phyloP scores from a whole-genome alignment of 2,113 vertebrate species.

The Heloderma charlesbogerti region DNA sequence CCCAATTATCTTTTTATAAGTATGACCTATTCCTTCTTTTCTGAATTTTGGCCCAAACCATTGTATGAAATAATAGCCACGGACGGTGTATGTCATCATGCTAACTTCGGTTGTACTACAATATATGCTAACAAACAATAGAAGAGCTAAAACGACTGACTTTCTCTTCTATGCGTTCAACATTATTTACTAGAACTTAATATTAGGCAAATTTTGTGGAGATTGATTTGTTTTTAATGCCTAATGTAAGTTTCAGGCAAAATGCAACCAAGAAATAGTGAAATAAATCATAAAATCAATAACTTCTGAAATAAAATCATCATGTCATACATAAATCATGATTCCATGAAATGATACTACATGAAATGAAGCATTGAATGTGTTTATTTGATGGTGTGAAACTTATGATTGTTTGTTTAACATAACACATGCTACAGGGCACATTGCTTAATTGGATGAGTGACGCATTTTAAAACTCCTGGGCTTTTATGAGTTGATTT shows the following conservation, averaged over 20 bases:
- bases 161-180: not conserved
- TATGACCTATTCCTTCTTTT: not conserved
- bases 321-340: slow-evolving; percentile 30
- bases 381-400: slow-evolving; percentile 16
- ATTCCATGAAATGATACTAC: slow-evolving; percentile 1
- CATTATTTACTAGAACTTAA: not conserved
- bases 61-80: not conserved
- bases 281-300: slow-evolving; percentile 27
- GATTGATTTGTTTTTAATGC: slow-evolving; percentile 3
- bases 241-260: slow-evolving; percentile 2
- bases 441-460: slow-evolving; percentile 35
- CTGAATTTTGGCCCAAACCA: not conserved
- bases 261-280: slow-evolving; percentile 8
- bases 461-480: slow-evolving; percentile 25
- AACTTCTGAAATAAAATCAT: slow-evolving; percentile 26
- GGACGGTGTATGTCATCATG: not conserved
- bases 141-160: not conserved
- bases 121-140: not conserved
- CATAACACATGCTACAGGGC: slow-evolving; percentile 29
- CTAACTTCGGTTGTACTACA: not conserved
- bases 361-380: slow-evolving; percentile 16
- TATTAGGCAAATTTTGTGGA: not conserved
- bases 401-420: slow-evolving; percentile 13
- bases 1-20: not conserved
- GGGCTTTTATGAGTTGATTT: slow-evolving; percentile 30